Base-by-base conservation (phyloP, 2,888 invertebrate genomes). In the Trisateles emortualis region DNA sequence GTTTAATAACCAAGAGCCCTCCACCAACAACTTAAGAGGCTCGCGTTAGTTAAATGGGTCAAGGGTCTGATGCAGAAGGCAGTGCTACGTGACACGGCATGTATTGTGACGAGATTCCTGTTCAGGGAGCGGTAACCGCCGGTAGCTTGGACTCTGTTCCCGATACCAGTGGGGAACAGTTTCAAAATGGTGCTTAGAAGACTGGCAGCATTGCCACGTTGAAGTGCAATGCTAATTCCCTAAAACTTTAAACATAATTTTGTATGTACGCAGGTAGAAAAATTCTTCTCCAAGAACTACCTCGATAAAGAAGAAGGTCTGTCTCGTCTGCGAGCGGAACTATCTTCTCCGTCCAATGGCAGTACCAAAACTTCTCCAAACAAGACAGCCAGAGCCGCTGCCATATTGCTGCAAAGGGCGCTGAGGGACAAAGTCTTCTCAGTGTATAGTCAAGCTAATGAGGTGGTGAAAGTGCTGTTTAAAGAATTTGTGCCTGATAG, bases 231-330 rank as follows among this genome's bases (percentile, higher is more conserved):
- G n/a, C n/a, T n/a, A n/a, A n/a, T n/a, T n/a, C n/a, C n/a, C n/a
- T n/a, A n/a, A n/a, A n/a, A n/a, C n/a, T n/a, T n/a, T n/a, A n/a
- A 16, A 43, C 29, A 2, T 17, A 5, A 8, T 3, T 19, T 43
- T 5, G 13, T 0, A 10, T 19, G 54, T 50, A n/a, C n/a, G 0
- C 75, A 96, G 96, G 96, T 98, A 1, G 98, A 98, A 84, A 96
- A 97, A 78, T 97, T 97, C 84, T 98, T 97, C 86, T 97, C 97
- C 3, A 97, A 98, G 74, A 97, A 97, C 83, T 98, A 96, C 86
- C 94, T 97, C 39, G 97, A 98, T 82, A 97, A 98, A 78, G 98
- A 98, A 80, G 97, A 97, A 76, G 97, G 97, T 0, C 84, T 98
- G n/a, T 94, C 95, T 59, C 94, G 95, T 13, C 86, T 98, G 0